phyloP scores from a whole-genome alignment of 2,888 invertebrate genomes.

The Acanthosepion pharaonis region DNA sequence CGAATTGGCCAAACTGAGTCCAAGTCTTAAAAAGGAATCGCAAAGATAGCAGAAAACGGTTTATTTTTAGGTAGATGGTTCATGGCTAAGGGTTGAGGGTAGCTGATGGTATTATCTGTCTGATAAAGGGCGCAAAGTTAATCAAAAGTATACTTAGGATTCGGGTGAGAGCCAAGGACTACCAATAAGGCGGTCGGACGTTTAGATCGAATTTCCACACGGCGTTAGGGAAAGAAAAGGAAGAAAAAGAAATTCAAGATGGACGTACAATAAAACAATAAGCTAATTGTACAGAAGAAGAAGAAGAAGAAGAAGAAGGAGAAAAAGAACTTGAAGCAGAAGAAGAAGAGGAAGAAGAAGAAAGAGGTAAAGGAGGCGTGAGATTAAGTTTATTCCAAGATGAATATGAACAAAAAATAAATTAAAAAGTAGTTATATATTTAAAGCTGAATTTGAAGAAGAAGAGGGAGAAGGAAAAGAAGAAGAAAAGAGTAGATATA shows the following conservation, averaged over 20 bases:
- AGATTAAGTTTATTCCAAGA: too few species aligned
- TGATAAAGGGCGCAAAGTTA: conserved; percentile 12
- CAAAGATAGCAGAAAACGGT: neutral
- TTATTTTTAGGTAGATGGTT: neutral
- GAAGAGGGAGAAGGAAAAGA: too few species aligned
- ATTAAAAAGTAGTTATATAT: too few species aligned
- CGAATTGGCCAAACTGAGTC: neutral
- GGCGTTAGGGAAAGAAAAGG: neutral
- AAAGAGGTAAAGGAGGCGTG: too few species aligned
- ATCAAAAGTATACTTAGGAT: conserved; percentile 8
- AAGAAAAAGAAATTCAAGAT: neutral
- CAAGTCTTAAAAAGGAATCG: conserved; percentile 11
- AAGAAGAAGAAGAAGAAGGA: neutral
- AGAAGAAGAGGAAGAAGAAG: neutral
- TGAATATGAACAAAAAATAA: too few species aligned
- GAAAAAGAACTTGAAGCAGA: neutral
- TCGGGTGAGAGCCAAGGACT: neutral
- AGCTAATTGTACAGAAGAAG: neutral
- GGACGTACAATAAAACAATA: neutral
- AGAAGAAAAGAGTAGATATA: too few species aligned
- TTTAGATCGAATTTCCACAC: neutral
- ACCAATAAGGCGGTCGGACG: neutral
- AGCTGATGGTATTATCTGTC: neutral
- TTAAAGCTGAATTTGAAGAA: too few species aligned
- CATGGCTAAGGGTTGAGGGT: neutral